Conservation (phyloP, 2,797 vertebrate genomes). For the Labeo calbasu region DNA sequence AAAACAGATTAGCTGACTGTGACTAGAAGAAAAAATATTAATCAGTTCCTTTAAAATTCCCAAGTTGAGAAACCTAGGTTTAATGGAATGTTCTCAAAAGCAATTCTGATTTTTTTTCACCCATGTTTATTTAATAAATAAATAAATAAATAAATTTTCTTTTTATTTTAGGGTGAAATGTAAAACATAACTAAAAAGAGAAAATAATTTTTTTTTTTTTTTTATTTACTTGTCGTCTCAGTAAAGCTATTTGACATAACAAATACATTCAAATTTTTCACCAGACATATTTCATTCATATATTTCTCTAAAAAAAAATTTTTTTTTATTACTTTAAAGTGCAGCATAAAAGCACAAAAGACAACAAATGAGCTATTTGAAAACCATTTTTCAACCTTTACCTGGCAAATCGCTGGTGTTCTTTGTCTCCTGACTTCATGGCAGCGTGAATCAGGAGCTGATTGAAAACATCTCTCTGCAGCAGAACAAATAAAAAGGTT, state of each 20-base stretch:
- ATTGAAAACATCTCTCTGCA: slow-evolving; percentile 93
- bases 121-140: background rate
- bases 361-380: background rate
- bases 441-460: slow-evolving; percentile 90
- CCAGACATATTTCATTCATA: too few relatives aligned
- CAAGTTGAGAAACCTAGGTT: background rate
- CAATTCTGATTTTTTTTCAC: background rate
- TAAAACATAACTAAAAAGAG: too few relatives aligned
- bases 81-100: background rate
- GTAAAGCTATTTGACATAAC: background rate
- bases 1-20: background rate
- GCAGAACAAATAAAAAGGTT: slow-evolving; percentile 52
- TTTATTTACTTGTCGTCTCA: too few relatives aligned
- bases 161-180: background rate
- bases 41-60: background rate
- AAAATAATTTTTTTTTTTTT: too few relatives aligned
- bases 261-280: too few relatives aligned
- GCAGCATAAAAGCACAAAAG: slow-evolving; percentile 7
- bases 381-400: slow-evolving; percentile 65
- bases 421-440: slow-evolving; percentile 82
- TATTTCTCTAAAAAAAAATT: too few relatives aligned
- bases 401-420: slow-evolving; percentile 86
- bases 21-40: background rate
- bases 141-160: too few relatives aligned
- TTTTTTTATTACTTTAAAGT: background rate